These are phyloP conservation scores for Buceros bicornis DNA, from an alignment of 2,797 vertebrate genomes.

Conservation along the genomic window DNA sequence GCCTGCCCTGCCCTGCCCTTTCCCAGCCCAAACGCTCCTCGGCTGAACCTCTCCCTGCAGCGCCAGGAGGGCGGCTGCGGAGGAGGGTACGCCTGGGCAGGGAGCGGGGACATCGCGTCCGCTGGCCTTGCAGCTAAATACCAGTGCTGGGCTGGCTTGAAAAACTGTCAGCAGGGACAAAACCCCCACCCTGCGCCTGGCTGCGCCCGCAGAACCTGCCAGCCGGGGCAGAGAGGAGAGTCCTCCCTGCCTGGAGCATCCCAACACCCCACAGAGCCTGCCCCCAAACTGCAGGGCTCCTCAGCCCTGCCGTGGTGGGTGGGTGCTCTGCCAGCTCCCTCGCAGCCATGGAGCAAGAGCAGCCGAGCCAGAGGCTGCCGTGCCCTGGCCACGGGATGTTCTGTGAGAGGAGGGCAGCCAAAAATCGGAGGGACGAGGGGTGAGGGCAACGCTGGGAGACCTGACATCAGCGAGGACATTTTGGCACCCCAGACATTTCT, in stretches of 20 bases:
- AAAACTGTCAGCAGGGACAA: background rate
- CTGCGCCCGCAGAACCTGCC: background rate
- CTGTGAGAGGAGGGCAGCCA: background rate
- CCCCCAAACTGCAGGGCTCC: background rate
- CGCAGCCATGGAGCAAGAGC: rapidly evolving
- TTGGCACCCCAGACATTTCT: background rate
- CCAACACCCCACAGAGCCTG: background rate
- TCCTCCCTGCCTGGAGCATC: background rate
- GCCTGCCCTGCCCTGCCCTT: background rate
- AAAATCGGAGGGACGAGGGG: rapidly evolving
- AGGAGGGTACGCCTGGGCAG: background rate
- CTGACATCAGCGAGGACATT: background rate
- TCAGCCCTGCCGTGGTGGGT: rapidly evolving
- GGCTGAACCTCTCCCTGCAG: background rate
- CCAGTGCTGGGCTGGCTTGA: background rate
- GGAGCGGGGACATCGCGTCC: background rate
- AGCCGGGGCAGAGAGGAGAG: background rate
- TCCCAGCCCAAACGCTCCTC: background rate
- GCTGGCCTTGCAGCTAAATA: background rate
- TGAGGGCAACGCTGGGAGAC: background rate
- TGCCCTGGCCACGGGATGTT: background rate
- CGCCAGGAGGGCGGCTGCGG: background rate
- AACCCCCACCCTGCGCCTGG: background rate
- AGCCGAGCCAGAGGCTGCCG: rapidly evolving
- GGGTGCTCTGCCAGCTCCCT: background rate